These are phyloP conservation scores for Terrapene triunguis DNA, from an alignment of 2,113 vertebrate genomes.

Conservation along the genomic window DNA sequence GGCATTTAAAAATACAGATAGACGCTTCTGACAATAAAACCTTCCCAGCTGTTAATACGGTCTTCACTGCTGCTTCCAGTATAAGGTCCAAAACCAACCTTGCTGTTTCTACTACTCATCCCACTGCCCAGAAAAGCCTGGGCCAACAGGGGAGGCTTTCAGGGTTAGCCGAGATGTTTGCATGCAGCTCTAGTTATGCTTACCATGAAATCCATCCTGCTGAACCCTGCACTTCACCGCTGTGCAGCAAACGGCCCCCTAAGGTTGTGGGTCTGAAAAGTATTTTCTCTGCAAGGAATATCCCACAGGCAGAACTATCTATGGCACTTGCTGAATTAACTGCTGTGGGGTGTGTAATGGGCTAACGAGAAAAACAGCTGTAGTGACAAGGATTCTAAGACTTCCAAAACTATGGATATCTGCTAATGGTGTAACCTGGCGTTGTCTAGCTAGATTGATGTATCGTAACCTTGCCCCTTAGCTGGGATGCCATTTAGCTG, in stretches of 20 bases:
- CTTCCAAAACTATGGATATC: background rate
- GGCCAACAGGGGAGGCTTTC: background rate
- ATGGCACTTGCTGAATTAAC: background rate
- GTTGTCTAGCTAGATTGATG: background rate
- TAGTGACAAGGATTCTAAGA: background rate
- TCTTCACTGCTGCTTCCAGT: background rate
- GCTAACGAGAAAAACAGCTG: background rate
- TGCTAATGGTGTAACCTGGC: background rate
- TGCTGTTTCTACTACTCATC: background rate
- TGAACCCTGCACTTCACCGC: background rate
- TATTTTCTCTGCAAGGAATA: background rate
- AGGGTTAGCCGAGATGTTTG: background rate
- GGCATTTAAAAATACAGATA: background rate
- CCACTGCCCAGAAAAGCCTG: background rate
- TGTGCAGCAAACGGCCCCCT: background rate
- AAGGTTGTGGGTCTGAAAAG: background rate
- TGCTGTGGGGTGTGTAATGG: background rate
- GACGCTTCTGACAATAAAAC: too few species aligned
- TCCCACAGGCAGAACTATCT: background rate
- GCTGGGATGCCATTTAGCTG: background rate
- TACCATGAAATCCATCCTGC: background rate
- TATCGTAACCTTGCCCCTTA: background rate
- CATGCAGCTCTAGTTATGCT: background rate
- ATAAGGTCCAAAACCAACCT: background rate
- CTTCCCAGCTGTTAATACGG: background rate